phyloP scores from a whole-genome alignment of 35 echinoderm and acorn worm species.

The Eucidaris tribuloides region DNA sequence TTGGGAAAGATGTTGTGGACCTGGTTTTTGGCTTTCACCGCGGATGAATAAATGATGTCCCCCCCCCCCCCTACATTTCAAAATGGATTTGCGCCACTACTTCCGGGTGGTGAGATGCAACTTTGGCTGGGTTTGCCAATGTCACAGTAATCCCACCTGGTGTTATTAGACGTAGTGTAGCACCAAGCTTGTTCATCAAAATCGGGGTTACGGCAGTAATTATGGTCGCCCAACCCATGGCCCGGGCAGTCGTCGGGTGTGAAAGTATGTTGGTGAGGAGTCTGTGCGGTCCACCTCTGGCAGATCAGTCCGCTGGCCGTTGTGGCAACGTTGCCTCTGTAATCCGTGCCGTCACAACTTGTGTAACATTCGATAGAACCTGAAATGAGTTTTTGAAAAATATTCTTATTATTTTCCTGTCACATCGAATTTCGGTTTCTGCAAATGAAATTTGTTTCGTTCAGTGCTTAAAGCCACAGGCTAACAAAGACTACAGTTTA shows the following conservation, averaged over 20 bases:
- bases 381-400: too few relatives aligned
- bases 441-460: too few relatives aligned
- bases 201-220: slow-evolving; percentile 52
- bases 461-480: too few relatives aligned
- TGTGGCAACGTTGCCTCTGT: neutral
- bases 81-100: too few relatives aligned
- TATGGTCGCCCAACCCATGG: slow-evolving; percentile 31
- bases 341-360: neutral
- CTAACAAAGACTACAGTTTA: too few relatives aligned
- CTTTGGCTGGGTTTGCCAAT: slow-evolving; percentile 7
- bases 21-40: too few relatives aligned
- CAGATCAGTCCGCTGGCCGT: neutral
- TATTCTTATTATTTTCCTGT: too few relatives aligned
- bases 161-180: neutral
- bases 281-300: slow-evolving; percentile 24
- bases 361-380: slow-evolving; percentile 45
- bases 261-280: slow-evolving; percentile 13
- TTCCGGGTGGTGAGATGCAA: too few relatives aligned
- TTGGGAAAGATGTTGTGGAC: too few relatives aligned
- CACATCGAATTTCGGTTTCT: too few relatives aligned
- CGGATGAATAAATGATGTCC: too few relatives aligned
- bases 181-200: slow-evolving; percentile 4
- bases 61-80: too few relatives aligned
- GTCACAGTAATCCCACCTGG: slow-evolving; percentile 45
- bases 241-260: slow-evolving; percentile 22